phyloP scores from a whole-genome alignment of 2,113 vertebrate genomes.

The Lasiurus cinereus region DNA sequence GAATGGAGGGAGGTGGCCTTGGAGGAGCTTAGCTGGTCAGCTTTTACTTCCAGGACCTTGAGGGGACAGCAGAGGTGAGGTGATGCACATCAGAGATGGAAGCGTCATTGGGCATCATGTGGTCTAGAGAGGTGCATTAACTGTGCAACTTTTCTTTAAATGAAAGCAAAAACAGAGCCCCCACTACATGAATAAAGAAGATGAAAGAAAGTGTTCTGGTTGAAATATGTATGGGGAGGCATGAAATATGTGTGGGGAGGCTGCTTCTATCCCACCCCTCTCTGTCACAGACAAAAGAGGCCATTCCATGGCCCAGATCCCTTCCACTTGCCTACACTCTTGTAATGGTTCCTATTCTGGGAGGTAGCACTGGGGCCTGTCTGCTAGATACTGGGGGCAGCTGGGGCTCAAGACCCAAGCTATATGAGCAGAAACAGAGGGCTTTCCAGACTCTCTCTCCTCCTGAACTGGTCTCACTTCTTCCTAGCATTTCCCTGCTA shows the following conservation, averaged over 20 bases:
- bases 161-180: background rate
- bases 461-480: background rate
- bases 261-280: fast-evolving
- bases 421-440: background rate
- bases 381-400: no score
- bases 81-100: background rate
- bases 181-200: no score
- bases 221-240: background rate
- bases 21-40: background rate
- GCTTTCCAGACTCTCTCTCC: background rate
- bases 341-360: background rate
- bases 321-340: background rate
- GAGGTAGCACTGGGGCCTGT: background rate
- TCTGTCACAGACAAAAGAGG: background rate
- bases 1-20: background rate
- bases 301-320: fast-evolving
- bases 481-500: background rate
- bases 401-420: background rate
- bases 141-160: background rate
- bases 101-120: background rate
- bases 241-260: background rate
- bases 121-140: background rate
- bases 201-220: background rate
- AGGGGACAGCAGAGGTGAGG: background rate
- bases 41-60: background rate